These are phyloP conservation scores for Trachelus iudaicus DNA, from an alignment of 2,888 invertebrate species.

Conservation along the genomic window DNA sequence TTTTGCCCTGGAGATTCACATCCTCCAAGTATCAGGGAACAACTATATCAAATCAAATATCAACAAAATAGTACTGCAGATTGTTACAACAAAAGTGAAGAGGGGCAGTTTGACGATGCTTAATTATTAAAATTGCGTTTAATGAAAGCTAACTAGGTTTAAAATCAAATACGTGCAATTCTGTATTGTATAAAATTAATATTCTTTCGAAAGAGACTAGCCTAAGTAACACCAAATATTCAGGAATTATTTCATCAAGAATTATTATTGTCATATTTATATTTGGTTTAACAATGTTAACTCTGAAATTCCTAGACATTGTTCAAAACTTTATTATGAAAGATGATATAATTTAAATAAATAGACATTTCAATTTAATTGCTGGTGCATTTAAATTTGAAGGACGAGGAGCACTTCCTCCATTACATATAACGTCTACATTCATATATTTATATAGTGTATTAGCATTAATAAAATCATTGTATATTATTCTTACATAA, in stretches of 20 bases:
- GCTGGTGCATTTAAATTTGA: not conserved
- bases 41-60: conserved; percentile 21
- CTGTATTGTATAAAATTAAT: not conserved
- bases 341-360: not conserved
- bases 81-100: conserved; percentile 15
- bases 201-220: not conserved
- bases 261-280: not conserved
- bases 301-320: not conserved
- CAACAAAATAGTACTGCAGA: conserved; percentile 16
- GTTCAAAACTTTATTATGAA: not conserved
- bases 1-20: conserved; percentile 44
- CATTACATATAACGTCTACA: not conserved
- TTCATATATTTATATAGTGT: not conserved
- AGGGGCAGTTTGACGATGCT: conserved; percentile 48
- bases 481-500: not conserved
- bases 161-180: not conserved
- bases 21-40: conserved; percentile 15
- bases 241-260: too few species aligned
- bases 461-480: not conserved
- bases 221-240: not conserved
- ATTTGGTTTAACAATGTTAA: not conserved
- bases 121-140: conserved; percentile 8
- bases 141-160: not conserved
- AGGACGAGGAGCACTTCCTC: not conserved
- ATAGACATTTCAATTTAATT: not conserved